Conservation (phyloP, 2,113 vertebrate species). For the Irena cyanogastra region DNA sequence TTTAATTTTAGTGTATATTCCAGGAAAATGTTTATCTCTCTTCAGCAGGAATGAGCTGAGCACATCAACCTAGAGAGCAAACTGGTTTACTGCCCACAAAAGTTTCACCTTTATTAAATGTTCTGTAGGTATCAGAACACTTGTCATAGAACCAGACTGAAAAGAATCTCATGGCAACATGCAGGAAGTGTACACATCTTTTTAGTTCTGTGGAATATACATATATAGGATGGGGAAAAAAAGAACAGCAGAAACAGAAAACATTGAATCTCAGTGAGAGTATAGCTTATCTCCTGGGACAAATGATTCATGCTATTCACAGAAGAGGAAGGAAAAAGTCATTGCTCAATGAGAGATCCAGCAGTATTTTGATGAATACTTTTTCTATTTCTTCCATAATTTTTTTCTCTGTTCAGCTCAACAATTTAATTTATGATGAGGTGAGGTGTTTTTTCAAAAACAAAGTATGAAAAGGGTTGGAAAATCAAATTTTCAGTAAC, state of each 20-base stretch:
- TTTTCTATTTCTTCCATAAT: not conserved
- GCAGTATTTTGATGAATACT: not conserved
- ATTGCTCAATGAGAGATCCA: not conserved
- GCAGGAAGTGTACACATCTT: not conserved
- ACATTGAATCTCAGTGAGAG: not conserved
- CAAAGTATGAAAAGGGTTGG: not conserved
- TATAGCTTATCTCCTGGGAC: not conserved
- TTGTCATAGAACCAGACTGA: not conserved
- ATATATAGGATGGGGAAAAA: not conserved
- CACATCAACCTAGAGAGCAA: not conserved
- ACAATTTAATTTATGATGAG: not conserved
- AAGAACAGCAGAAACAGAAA: not conserved
- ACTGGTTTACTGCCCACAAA: not conserved
- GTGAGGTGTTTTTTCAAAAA: not conserved
- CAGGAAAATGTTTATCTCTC: not conserved
- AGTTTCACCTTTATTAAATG: not conserved
- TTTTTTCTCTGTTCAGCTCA: not conserved
- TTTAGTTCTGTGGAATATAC: not conserved
- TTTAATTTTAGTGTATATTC: not conserved
- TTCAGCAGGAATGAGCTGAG: not conserved
- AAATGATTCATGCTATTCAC: not conserved
- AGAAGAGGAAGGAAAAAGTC: not conserved
- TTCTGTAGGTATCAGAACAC: not conserved
- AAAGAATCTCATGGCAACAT: not conserved
- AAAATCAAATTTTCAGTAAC: conserved; percentile 1